These are phyloP conservation scores for Leptodactylus fuscus DNA, from an alignment of 2,113 vertebrate species.

Conservation along the genomic window DNA sequence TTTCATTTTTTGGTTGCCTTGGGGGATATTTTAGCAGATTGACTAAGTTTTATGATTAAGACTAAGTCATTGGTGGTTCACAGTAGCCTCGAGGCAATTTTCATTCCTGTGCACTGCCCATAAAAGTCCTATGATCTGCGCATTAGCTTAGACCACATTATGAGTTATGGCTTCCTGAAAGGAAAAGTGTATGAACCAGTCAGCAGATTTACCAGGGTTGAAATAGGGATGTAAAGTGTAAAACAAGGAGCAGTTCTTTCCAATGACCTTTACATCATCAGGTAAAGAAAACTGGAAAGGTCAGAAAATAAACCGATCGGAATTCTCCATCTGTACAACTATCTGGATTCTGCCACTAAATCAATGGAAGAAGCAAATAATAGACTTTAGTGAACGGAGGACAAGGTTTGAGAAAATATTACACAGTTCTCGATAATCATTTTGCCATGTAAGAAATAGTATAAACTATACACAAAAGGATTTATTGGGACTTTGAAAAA, in stretches of 20 bases:
- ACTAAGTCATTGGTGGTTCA: not conserved
- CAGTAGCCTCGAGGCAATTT: not conserved
- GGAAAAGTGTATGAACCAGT: not conserved
- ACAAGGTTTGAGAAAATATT: no score
- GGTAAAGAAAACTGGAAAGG: not conserved
- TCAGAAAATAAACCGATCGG: no score
- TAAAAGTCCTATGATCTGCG: not conserved
- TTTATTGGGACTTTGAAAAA: no score
- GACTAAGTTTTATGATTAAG: not conserved
- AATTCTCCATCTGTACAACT: no score
- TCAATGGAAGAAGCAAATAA: no score
- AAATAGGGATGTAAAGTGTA: not conserved
- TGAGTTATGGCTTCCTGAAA: constrained; percentile 2
- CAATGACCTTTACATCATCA: not conserved
- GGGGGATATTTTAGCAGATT: not conserved
- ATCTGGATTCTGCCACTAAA: no score
- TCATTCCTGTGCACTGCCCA: not conserved
- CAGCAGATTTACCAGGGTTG: not conserved
- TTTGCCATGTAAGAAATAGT: no score
- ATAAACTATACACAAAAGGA: no score
- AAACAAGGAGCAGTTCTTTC: not conserved
- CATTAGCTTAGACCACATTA: not conserved
- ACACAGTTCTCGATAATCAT: no score
- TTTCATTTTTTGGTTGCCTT: not conserved
- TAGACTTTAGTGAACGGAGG: no score